These are phyloP conservation scores for Conus canariensis DNA, from an alignment of 2,888 invertebrate genomes.

Conservation along the genomic window DNA sequence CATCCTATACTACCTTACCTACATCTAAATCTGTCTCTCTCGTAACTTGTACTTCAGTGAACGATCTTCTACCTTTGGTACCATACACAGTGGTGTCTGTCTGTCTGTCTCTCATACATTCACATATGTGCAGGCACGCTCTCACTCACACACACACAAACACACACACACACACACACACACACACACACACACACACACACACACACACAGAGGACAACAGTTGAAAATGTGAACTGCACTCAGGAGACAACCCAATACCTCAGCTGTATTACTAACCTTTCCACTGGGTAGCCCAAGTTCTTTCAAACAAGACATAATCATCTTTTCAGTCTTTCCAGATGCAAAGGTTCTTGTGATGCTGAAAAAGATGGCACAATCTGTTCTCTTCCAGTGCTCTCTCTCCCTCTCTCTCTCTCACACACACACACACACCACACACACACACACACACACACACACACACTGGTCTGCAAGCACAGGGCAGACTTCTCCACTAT, in stretches of 20 bases:
- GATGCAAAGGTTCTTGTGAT: constrained; percentile 98
- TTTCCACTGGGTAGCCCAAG: constrained; percentile 93
- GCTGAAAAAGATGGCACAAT: constrained; percentile 76
- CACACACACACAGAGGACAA: background rate
- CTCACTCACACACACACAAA: background rate
- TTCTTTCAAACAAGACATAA: constrained; percentile 97
- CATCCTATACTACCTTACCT: too few species aligned
- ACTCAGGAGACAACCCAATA: background rate
- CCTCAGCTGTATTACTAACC: constrained; percentile 59
- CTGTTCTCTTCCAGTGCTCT: too few species aligned
- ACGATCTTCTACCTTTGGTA: too few species aligned
- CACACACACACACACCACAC: too few species aligned
- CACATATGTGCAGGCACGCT: background rate
- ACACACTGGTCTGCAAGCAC: too few species aligned
- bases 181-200: constrained; percentile 28
- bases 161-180: constrained; percentile 26
- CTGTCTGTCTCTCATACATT: background rate
- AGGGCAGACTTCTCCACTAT: too few species aligned
- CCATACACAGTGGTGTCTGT: too few species aligned
- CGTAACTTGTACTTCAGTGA: too few species aligned
- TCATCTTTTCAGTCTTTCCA: constrained; percentile 99
- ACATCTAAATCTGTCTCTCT: too few species aligned
- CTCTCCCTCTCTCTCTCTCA: too few species aligned
- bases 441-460: too few species aligned
- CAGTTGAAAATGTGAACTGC: too few species aligned